These are phyloP conservation scores for Drosophila melanica DNA, from an alignment of 1,140 invertebrate species.

Conservation along the genomic window DNA sequence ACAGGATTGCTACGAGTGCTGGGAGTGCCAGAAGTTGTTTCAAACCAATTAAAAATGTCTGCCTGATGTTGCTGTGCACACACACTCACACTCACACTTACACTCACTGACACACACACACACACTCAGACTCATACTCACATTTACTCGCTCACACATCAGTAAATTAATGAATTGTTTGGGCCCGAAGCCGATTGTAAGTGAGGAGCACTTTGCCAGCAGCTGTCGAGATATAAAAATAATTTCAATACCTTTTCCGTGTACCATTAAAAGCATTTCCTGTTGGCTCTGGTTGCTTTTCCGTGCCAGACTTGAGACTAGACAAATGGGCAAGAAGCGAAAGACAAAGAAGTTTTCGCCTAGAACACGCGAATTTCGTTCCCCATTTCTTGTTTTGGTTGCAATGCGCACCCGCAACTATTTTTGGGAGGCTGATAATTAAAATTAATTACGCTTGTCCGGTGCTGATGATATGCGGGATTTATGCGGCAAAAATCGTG, in stretches of 20 bases:
- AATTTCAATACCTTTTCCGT: conserved; percentile 70
- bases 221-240: conserved; percentile 52
- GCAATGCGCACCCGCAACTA: not conserved
- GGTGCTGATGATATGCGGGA: conserved; percentile 36
- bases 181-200: not conserved
- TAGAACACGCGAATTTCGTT: conserved; percentile 26
- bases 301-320: conserved; percentile 30
- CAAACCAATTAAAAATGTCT: conserved; percentile 64
- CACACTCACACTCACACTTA: conserved; percentile 3
- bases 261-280: conserved; percentile 64
- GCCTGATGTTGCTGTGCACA: conserved; percentile 20
- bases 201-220: conserved; percentile 26
- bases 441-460: conserved; percentile 57
- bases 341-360: not conserved
- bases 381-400: conserved; percentile 26
- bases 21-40: conserved; percentile 6
- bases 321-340: conserved; percentile 15
- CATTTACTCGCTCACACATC: conserved; percentile 2
- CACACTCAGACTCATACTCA: not conserved
- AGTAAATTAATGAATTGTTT: conserved; percentile 46
- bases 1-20: not conserved
- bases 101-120: not conserved
- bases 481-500: conserved; percentile 32
- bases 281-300: conserved; percentile 38
- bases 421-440: conserved; percentile 47